phyloP scores from a whole-genome alignment of 64 coral and sea anemone genomes.

The Acropora tenuis region DNA sequence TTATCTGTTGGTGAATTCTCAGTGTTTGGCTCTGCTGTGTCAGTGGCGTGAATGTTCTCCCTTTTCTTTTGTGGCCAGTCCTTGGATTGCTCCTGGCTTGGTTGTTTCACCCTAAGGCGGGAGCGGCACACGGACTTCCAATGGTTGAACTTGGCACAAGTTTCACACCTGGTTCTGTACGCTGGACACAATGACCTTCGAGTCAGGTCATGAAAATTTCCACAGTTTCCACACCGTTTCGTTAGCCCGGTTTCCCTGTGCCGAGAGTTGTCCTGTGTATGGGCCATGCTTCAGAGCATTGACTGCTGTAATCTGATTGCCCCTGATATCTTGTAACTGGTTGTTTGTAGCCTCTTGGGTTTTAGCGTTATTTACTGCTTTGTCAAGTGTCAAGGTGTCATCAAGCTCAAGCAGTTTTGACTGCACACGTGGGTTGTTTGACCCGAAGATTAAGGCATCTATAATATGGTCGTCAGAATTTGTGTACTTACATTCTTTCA shows the following conservation, averaged over 20 bases:
- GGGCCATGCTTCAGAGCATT: background rate
- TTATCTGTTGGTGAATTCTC: background rate
- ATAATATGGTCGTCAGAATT: constrained; percentile 70
- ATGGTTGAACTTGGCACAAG: constrained; percentile 57
- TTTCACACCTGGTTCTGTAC: constrained; percentile 42
- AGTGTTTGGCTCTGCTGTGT: background rate
- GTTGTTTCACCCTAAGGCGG: background rate
- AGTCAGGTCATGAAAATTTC: constrained; percentile 32
- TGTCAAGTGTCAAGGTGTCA: constrained; percentile 40
- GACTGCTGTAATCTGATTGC: background rate
- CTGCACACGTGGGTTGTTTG: constrained; percentile 39
- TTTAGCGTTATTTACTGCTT: constrained; percentile 63
- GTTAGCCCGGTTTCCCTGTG: constrained; percentile 12
- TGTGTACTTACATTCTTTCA: constrained; percentile 67
- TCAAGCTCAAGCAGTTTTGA: constrained; percentile 75
- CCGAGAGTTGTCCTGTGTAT: background rate
- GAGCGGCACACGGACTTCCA: constrained; percentile 43
- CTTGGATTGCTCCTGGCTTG: background rate
- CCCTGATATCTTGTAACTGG: constrained; percentile 63
- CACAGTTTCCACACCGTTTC: constrained; percentile 63
- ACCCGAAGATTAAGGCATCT: constrained; percentile 64
- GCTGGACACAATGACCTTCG: constrained; percentile 55
- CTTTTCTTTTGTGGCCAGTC: background rate
- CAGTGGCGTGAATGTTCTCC: background rate
- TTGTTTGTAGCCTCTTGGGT: constrained; percentile 63